phyloP scores from a whole-genome alignment of 2,888 invertebrate species.

The Cotesia congregata region DNA sequence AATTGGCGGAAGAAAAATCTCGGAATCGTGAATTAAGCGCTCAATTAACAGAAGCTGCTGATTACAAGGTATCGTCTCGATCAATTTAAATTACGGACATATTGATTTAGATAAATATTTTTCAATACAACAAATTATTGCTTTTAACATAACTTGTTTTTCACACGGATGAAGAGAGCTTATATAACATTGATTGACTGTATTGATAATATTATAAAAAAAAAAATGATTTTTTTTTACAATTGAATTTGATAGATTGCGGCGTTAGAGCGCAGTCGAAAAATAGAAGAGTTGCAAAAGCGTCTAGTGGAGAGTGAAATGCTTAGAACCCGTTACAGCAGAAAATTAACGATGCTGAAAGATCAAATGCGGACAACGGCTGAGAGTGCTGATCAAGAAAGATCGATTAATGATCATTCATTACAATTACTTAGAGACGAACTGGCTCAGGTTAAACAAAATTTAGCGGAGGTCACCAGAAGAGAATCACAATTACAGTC shows the following conservation, averaged over 20 bases:
- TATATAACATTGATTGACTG: too few species aligned
- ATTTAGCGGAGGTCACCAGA: conserved; percentile 78
- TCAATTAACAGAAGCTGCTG: conserved; percentile 87
- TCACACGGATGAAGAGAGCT: too few species aligned
- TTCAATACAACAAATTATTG: too few species aligned
- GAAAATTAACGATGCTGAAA: conserved; percentile 80
- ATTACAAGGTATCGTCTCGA: conserved; percentile 78
- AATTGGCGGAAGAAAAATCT: conserved; percentile 85
- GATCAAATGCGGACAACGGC: conserved; percentile 80
- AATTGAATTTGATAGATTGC: conserved; percentile 75
- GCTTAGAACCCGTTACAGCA: conserved; percentile 80
- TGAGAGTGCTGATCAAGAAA: conserved; percentile 79
- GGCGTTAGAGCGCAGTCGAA: conserved; percentile 85
- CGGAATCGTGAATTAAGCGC: conserved; percentile 88
- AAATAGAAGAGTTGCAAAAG: conserved; percentile 87
- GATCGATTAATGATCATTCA: conserved; percentile 80
- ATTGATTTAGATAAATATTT: too few species aligned
- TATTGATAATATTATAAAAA: too few species aligned
- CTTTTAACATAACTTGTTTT: too few species aligned
- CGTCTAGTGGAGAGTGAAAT: conserved; percentile 86
- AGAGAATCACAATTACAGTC: conserved; percentile 84
- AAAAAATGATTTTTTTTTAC: too few species aligned
- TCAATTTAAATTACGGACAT: too few species aligned
- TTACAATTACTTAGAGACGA: conserved; percentile 82
- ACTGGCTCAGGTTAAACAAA: conserved; percentile 80